Percentiles rank a stretch among this genome's conserved stretches.
Conservation (phyloP, 2,113 vertebrate species). For the Gnathonemus echidnorhynchus region DNA sequence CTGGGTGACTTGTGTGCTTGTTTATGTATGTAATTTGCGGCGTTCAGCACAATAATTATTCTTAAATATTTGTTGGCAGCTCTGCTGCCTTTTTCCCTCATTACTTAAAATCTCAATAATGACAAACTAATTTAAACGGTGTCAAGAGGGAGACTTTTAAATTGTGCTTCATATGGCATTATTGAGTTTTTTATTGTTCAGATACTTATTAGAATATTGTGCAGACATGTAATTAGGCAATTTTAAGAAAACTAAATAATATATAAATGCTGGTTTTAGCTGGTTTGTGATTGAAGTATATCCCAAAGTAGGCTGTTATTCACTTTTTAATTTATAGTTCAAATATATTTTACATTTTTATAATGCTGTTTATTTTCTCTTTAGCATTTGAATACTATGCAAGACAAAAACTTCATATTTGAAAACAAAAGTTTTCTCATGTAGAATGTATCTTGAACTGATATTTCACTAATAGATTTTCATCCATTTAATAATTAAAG, state of each 20-base stretch:
- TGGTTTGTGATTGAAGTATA: background rate
- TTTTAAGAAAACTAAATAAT: background rate
- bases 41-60: background rate
- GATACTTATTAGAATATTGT: background rate
- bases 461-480: constrained; percentile 51
- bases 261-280: background rate
- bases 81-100: background rate
- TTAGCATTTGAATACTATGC: background rate
- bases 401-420: background rate
- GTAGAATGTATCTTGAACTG: background rate
- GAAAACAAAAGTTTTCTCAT: background rate
- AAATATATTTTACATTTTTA: background rate
- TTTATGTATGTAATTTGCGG: background rate
- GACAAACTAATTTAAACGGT: background rate
- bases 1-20: background rate
- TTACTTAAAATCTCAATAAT: background rate
- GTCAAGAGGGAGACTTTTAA: background rate
- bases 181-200: background rate
- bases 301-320: background rate
- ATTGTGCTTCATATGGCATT: background rate
- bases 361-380: background rate
- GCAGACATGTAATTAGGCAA: background rate
- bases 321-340: background rate
- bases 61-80: background rate
- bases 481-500: constrained; percentile 60